phyloP scores from a whole-genome alignment of 2,113 vertebrate species.

The Ictidomys tridecemlineatus region DNA sequence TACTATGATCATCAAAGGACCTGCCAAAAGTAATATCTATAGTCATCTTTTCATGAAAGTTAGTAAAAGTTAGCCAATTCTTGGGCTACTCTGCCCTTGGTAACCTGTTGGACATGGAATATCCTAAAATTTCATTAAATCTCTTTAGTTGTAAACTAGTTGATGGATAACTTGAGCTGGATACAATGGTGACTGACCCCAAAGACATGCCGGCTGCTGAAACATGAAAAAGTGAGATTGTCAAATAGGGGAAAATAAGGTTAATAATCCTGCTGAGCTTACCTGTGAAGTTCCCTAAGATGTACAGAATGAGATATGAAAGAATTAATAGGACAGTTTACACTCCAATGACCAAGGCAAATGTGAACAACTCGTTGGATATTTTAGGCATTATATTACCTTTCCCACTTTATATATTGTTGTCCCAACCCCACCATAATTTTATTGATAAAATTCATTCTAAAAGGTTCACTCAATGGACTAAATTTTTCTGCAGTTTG shows the following conservation, averaged over 20 bases:
- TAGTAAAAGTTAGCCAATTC: neutral
- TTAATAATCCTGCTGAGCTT: neutral
- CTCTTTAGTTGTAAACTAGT: neutral
- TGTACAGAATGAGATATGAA: neutral
- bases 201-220: neutral
- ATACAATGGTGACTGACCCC: neutral
- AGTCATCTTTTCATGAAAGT: neutral
- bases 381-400: neutral
- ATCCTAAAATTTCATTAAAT: neutral
- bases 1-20: constrained; percentile 96
- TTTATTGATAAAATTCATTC: neutral
- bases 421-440: neutral
- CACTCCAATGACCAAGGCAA: neutral
- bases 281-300: neutral
- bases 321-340: neutral
- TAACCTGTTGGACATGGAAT: neutral
- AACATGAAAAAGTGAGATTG: neutral
- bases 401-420: neutral
- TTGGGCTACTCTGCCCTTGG: neutral
- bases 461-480: neutral
- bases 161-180: neutral
- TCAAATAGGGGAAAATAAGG: neutral
- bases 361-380: neutral
- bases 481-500: neutral
- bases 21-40: constrained; percentile 82